Conservation (phyloP, 2,888 invertebrate genomes). For the Lasioglossum figueresi region DNA sequence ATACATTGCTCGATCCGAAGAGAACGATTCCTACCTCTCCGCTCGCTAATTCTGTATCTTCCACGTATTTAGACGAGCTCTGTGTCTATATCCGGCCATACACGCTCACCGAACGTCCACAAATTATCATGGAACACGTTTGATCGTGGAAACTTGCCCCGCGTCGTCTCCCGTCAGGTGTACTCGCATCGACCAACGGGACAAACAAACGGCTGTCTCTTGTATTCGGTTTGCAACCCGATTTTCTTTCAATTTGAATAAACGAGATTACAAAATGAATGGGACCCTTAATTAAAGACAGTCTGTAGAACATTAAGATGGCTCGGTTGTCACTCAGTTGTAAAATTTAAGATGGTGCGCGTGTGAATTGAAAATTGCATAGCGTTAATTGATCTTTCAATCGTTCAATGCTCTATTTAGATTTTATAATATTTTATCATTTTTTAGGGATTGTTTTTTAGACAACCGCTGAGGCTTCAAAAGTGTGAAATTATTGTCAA, state of each 20-base stretch:
- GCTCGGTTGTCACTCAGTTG: neutral
- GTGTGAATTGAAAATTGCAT: neutral
- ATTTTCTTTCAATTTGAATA: neutral
- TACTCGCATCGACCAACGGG: neutral
- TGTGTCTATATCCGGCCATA: slow-evolving; percentile 52
- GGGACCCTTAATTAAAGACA: neutral
- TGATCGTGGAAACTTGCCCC: slow-evolving; percentile 7
- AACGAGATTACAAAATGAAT: neutral
- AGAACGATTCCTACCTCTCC: slow-evolving; percentile 39
- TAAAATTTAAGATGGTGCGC: neutral
- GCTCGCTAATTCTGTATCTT: slow-evolving; percentile 59
- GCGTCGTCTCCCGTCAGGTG: neutral
- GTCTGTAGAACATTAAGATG: no score
- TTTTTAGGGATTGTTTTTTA: neutral
- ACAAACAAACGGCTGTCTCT: neutral
- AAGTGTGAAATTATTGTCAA: neutral
- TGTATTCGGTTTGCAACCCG: neutral
- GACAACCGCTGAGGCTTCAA: neutral
- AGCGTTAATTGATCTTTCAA: neutral
- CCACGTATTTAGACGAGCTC: slow-evolving; percentile 43
- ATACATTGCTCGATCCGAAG: slow-evolving; percentile 35
- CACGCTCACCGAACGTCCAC: slow-evolving; percentile 24
- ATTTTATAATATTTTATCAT: neutral
- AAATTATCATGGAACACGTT: slow-evolving; percentile 44
- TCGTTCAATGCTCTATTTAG: neutral